A percentile compares a stretch with the other conserved stretches of the same genome.
Evolutionary conservation across 2,888 invertebrate genomes (phyloP).

Genomic region (Drosophila cyrtoloma): DNA sequence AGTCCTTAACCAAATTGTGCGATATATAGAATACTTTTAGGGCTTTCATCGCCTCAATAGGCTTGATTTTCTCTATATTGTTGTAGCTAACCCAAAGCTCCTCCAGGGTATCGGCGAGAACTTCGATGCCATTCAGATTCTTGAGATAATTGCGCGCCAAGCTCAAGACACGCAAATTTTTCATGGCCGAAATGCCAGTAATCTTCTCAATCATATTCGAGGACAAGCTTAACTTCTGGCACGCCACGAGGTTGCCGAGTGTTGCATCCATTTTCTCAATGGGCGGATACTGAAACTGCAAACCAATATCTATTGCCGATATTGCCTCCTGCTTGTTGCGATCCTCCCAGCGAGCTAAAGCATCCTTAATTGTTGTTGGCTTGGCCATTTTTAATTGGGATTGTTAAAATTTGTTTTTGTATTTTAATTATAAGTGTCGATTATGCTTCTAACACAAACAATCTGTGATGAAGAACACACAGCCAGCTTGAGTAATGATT

Average conservation of each 20-base stretch:
- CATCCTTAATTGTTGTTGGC: slow-evolving; percentile 93
- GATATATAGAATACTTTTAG: slow-evolving; percentile 93
- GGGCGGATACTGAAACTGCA: slow-evolving; percentile 96
- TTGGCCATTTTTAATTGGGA: slow-evolving; percentile 86
- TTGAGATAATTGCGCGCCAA: slow-evolving; percentile 96
- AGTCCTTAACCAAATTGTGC: slow-evolving; percentile 94
- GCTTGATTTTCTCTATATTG: slow-evolving; percentile 95
- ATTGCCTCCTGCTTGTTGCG: slow-evolving; percentile 88
- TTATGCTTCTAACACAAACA: neutral
- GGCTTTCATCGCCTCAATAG: slow-evolving; percentile 92
- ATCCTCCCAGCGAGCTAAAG: slow-evolving; percentile 95
- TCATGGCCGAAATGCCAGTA: slow-evolving; percentile 92
- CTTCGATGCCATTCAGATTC: slow-evolving; percentile 94
- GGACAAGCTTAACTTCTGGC: slow-evolving; percentile 95
- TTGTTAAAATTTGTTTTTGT: neutral
- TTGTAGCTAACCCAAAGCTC: slow-evolving; percentile 98
- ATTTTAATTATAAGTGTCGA: neutral
- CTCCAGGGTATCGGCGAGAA: slow-evolving; percentile 93
- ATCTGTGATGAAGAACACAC: neutral
- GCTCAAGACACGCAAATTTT: slow-evolving; percentile 93
- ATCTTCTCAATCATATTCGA: slow-evolving; percentile 98
- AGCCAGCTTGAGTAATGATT: neutral
- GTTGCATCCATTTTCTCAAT: slow-evolving; percentile 98
- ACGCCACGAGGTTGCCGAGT: slow-evolving; percentile 89
- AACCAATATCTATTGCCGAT: slow-evolving; percentile 90